Conservation (phyloP, 2,113 vertebrate species). For the Catagonus wagneri region DNA sequence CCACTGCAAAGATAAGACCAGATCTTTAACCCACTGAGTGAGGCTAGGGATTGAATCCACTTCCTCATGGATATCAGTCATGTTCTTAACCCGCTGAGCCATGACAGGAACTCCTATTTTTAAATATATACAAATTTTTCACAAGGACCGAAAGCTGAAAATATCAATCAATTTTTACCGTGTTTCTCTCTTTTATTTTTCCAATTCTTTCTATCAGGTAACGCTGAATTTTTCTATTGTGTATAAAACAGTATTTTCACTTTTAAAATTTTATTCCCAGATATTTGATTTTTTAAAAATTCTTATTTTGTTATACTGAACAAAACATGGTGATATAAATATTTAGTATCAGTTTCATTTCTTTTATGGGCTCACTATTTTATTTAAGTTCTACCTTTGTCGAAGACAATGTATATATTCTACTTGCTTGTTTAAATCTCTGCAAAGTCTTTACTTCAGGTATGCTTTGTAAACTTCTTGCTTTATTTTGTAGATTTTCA, state of each 20-base stretch:
- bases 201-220: background rate
- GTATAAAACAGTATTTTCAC: background rate
- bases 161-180: background rate
- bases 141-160: background rate
- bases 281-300: background rate
- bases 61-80: too few relatives aligned
- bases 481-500: background rate
- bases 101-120: background rate
- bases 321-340: background rate
- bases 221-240: background rate
- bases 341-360: background rate
- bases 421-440: background rate
- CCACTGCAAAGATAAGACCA: too few relatives aligned
- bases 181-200: background rate
- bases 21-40: too few relatives aligned
- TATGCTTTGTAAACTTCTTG: background rate
- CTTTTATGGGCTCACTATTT: background rate
- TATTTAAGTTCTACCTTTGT: background rate
- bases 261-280: background rate
- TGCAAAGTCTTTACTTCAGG: background rate
- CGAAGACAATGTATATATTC: background rate
- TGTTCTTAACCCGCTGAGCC: too few relatives aligned
- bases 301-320: background rate
- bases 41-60: too few relatives aligned
- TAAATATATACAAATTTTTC: slow-evolving; percentile 40